These are phyloP conservation scores for Diadegma fenestrale DNA, from an alignment of 2,888 invertebrate genomes.

Conservation along the genomic window DNA sequence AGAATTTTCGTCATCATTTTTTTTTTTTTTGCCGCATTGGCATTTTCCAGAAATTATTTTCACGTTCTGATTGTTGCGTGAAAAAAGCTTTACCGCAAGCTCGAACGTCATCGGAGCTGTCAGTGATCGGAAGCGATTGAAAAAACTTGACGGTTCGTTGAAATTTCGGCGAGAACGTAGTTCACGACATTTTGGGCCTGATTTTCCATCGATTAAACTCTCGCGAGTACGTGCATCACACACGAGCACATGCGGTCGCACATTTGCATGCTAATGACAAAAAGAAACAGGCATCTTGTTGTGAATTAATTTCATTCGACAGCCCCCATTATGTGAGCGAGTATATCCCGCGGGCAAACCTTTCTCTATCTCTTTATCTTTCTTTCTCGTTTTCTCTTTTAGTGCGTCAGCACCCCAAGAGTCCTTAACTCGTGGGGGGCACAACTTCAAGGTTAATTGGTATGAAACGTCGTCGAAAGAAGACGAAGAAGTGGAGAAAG, in stretches of 20 bases:
- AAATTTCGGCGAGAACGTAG: neutral
- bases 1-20: neutral
- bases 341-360: conserved; percentile 38
- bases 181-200: conserved; percentile 5
- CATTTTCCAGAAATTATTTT: neutral
- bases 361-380: conserved; percentile 6
- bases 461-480: conserved; percentile 73
- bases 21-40: neutral
- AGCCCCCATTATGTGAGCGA: conserved; percentile 77
- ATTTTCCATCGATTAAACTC: conserved; percentile 32
- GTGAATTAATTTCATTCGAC: conserved; percentile 82
- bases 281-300: conserved; percentile 75
- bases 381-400: conserved; percentile 19
- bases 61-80: neutral
- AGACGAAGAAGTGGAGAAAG: conserved; percentile 49
- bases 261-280: conserved; percentile 25
- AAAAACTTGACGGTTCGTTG: neutral
- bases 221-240: neutral
- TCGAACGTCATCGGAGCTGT: too few relatives aligned
- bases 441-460: conserved; percentile 81
- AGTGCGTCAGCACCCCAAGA: conserved; percentile 54
- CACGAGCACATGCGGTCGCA: conserved; percentile 5
- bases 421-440: conserved; percentile 59
- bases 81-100: neutral
- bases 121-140: too few relatives aligned